Conservation (phyloP, 2,888 invertebrate genomes). For the Drosophila pullipes region DNA sequence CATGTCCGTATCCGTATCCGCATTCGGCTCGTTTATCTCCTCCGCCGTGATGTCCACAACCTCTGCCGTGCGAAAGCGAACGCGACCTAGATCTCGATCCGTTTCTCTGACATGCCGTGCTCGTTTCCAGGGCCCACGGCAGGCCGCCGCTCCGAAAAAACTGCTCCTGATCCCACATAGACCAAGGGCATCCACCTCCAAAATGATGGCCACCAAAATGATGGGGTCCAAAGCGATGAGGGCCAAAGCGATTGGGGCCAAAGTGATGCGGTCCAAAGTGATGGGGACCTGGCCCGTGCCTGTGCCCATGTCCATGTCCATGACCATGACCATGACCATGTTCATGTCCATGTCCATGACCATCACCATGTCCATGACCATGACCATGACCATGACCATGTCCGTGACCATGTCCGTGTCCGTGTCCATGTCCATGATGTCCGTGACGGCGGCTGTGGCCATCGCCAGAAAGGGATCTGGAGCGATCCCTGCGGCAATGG, state of each 20-base stretch:
- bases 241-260: slow-evolving; percentile 47
- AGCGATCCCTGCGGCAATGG: slow-evolving; percentile 32
- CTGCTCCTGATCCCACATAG: slow-evolving; percentile 39
- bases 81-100: slow-evolving; percentile 47
- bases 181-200: slow-evolving; percentile 24
- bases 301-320: slow-evolving; percentile 25
- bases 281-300: slow-evolving; percentile 36
- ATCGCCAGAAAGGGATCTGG: slow-evolving; percentile 29
- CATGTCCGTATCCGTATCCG: slow-evolving; percentile 56
- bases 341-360: slow-evolving; percentile 28
- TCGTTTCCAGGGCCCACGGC: slow-evolving; percentile 57
- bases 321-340: slow-evolving; percentile 30
- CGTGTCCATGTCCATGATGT: slow-evolving; percentile 24
- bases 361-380: slow-evolving; percentile 17
- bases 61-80: slow-evolving; percentile 8
- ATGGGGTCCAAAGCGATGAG: slow-evolving; percentile 46
- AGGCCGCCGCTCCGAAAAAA: slow-evolving; percentile 71
- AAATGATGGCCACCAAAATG: slow-evolving; percentile 36
- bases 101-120: slow-evolving; percentile 34
- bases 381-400: slow-evolving; percentile 26
- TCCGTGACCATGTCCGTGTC: slow-evolving; percentile 22
- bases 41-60: slow-evolving; percentile 34
- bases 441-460: slow-evolving; percentile 39
- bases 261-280: slow-evolving; percentile 27
- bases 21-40: slow-evolving; percentile 21